A percentile compares a stretch with the other conserved stretches of the same genome.
Evolutionary conservation across 2,888 invertebrate genomes (phyloP).

Genomic region (Stenodera caucasica): DNA sequence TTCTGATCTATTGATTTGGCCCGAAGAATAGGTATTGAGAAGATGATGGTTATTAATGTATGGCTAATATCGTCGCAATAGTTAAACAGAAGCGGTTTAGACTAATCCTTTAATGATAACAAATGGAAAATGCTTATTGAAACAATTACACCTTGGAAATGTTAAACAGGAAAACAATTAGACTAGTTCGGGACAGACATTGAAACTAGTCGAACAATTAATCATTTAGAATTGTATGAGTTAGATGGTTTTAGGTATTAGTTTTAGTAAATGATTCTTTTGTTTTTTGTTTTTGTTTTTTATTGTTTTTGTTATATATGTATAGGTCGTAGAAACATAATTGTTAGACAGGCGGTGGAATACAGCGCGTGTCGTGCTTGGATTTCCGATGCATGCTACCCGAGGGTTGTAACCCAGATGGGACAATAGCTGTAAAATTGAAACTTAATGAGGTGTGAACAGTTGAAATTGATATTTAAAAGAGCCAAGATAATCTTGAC

Average conservation of each 20-base stretch:
- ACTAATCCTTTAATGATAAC: slow-evolving; percentile 26
- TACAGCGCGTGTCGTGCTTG: slow-evolving; percentile 47
- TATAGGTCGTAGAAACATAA: slow-evolving; percentile 33
- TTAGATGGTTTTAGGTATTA: background rate
- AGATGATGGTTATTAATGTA: slow-evolving; percentile 13
- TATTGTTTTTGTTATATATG: background rate
- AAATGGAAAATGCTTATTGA: slow-evolving; percentile 30
- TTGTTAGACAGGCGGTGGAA: slow-evolving; percentile 43
- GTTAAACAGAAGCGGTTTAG: slow-evolving; percentile 11
- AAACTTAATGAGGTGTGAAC: slow-evolving; percentile 58
- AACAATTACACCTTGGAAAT: slow-evolving; percentile 29
- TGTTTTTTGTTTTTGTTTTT: background rate
- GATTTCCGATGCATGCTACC: slow-evolving; percentile 55
- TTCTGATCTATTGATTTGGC: background rate
- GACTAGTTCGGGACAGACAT: slow-evolving; percentile 25
- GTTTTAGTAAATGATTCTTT: slow-evolving; percentile 26
- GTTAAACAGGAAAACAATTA: slow-evolving; percentile 30
- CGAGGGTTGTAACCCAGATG: slow-evolving; percentile 55
- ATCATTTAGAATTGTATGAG: slow-evolving; percentile 21
- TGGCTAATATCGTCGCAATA: slow-evolving; percentile 1
- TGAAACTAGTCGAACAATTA: slow-evolving; percentile 26
- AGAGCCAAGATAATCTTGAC: slow-evolving; percentile 57
- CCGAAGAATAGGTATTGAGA: background rate
- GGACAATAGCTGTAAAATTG: slow-evolving; percentile 60
- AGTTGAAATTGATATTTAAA: slow-evolving; percentile 59